Evolutionary conservation across 2,113 vertebrate species (phyloP).

Genomic region (Ibidorhyncha struthersii): DNA sequence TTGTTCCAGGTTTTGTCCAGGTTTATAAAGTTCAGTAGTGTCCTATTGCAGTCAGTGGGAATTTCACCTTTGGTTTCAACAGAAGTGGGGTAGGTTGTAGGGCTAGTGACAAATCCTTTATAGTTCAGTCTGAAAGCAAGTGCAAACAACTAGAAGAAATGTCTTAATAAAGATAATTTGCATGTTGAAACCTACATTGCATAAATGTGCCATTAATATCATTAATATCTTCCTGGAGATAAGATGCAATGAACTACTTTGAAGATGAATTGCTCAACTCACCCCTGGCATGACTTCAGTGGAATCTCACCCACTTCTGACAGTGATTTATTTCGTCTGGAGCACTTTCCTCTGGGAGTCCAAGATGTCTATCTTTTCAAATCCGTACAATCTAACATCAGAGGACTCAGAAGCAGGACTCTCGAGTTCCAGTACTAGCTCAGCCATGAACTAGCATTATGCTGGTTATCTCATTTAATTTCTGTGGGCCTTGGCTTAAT

Average conservation of each 20-base stretch:
- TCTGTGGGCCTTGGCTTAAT: slow-evolving; percentile 3
- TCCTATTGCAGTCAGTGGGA: background rate
- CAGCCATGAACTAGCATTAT: background rate
- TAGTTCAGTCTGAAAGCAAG: slow-evolving; percentile 16
- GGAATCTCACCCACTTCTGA: slow-evolving; percentile 42
- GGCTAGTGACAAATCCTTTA: slow-evolving; percentile 17
- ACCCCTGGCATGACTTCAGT: slow-evolving; percentile 53
- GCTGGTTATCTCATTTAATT: slow-evolving; percentile 19
- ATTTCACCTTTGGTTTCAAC: slow-evolving; percentile 12
- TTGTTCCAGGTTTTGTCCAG: background rate
- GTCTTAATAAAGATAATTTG: slow-evolving; percentile 32
- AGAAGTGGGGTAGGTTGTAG: background rate
- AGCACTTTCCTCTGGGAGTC: slow-evolving; percentile 53
- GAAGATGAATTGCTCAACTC: slow-evolving; percentile 66
- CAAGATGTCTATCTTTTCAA: slow-evolving; percentile 56
- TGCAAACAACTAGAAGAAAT: slow-evolving; percentile 28
- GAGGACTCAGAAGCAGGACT: slow-evolving; percentile 58
- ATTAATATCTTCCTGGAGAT: slow-evolving; percentile 59
- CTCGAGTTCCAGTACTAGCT: slow-evolving; percentile 57
- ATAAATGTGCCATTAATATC: slow-evolving; percentile 23
- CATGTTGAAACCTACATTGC: slow-evolving; percentile 23
- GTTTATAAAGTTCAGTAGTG: background rate
- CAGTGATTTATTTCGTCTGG: slow-evolving; percentile 58
- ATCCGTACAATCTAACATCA: slow-evolving; percentile 35
- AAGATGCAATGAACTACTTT: slow-evolving; percentile 52